phyloP scores from a whole-genome alignment of 2,113 vertebrate genomes.

The Plectropomus leopardus region DNA sequence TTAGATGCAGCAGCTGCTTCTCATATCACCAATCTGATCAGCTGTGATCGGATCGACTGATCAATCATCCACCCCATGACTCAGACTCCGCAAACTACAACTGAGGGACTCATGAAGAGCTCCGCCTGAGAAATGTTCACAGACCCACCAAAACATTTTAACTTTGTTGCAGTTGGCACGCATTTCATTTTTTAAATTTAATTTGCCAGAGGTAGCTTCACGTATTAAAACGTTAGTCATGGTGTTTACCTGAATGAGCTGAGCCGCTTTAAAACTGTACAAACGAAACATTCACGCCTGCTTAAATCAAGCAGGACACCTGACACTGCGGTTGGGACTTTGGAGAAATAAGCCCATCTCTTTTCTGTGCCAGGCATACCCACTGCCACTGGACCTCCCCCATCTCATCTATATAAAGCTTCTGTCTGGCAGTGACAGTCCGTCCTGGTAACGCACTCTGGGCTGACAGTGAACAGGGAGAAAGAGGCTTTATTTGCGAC shows the following conservation, averaged over 20 bases:
- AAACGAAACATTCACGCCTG: neutral
- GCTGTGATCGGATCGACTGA: too few species aligned
- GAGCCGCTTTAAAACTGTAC: neutral
- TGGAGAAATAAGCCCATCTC: constrained; percentile 25
- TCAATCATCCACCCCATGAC: too few species aligned
- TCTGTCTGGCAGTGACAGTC: constrained; percentile 40
- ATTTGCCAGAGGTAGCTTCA: neutral
- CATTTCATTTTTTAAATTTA: neutral
- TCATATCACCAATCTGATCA: too few species aligned
- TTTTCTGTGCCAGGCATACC: constrained; percentile 42
- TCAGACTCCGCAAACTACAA: too few species aligned
- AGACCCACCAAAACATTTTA: neutral
- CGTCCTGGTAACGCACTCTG: constrained; percentile 23
- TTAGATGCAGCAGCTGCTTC: too few species aligned
- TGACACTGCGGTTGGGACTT: constrained; percentile 28
- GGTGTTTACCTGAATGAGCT: neutral
- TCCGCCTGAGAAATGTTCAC: too few species aligned
- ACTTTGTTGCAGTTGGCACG: neutral
- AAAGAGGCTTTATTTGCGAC: neutral
- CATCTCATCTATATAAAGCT: constrained; percentile 72
- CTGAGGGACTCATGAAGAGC: too few species aligned
- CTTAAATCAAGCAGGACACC: constrained; percentile 26
- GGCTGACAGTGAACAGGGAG: constrained; percentile 31
- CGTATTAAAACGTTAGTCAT: neutral
- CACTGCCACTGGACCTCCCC: constrained; percentile 49